These are phyloP conservation scores for Ooceraea biroi DNA, from an alignment of 1,140 invertebrate genomes.

Conservation along the genomic window DNA sequence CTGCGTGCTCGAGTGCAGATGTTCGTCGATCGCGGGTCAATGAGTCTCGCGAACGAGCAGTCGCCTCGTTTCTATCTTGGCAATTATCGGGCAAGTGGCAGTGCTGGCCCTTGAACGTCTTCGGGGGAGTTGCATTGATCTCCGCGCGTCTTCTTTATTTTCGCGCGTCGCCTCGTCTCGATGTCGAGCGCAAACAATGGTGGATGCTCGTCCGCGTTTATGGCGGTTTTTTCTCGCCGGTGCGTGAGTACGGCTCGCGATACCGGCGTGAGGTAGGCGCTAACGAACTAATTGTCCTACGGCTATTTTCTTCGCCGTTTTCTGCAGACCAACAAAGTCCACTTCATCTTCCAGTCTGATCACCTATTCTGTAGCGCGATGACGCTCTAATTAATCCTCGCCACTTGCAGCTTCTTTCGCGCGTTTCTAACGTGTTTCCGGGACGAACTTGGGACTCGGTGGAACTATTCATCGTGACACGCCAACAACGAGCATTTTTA, in stretches of 20 bases:
- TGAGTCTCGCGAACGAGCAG: neutral
- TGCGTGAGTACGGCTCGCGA: neutral
- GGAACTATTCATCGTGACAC: neutral
- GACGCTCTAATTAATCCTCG: conserved; percentile 14
- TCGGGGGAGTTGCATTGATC: conserved; percentile 20
- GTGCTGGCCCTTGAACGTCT: conserved; percentile 4
- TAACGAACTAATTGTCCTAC: conserved; percentile 53
- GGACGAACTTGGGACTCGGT: neutral
- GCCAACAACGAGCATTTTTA: conserved; percentile 2
- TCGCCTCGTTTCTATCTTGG: conserved; percentile 9
- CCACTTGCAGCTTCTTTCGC: neutral
- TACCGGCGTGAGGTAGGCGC: neutral
- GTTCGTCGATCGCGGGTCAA: conserved; percentile 11
- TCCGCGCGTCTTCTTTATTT: conserved; percentile 19
- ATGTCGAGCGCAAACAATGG: neutral
- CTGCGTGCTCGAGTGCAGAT: neutral
- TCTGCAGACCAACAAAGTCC: neutral
- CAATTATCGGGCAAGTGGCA: conserved; percentile 44
- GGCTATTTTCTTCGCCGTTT: conserved; percentile 25
- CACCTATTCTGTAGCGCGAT: conserved; percentile 44
- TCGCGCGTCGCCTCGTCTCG: neutral
- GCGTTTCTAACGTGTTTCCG: neutral
- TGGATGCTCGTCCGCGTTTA: neutral
- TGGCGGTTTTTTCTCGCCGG: neutral
- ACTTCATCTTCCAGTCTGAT: conserved; percentile 13